Conservation (phyloP, 2,888 invertebrate species). For the Xestia ashworthii region DNA sequence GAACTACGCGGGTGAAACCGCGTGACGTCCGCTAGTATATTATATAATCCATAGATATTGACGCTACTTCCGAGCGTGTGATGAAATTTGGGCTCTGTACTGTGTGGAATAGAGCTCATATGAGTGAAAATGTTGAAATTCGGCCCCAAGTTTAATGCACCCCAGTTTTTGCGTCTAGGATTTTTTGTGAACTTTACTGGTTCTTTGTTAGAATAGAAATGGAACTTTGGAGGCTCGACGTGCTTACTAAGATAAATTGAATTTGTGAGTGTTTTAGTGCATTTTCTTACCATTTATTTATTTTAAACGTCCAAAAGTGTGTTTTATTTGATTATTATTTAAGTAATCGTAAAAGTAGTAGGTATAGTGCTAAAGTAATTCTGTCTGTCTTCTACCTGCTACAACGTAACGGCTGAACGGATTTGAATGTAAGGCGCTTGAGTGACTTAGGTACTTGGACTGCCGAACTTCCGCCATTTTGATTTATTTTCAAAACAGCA, state of each 20-base stretch:
- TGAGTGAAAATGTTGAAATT: background rate
- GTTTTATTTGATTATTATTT: background rate
- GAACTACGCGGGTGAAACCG: too few species aligned
- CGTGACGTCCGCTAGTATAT: too few species aligned
- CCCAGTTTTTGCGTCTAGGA: conserved; percentile 26
- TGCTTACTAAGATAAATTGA: background rate
- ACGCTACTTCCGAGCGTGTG: background rate
- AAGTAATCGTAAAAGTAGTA: background rate
- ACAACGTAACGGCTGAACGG: background rate
- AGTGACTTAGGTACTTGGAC: background rate
- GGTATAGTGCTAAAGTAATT: background rate
- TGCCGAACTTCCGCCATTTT: background rate
- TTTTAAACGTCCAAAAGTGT: background rate
- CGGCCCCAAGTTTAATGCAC: conserved; percentile 4
- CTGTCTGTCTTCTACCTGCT: background rate
- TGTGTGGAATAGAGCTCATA: conserved; percentile 14
- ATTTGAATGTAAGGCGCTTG: background rate
- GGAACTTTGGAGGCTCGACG: background rate
- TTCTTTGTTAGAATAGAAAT: conserved; percentile 29
- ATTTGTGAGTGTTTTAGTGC: background rate
- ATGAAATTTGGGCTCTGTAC: background rate
- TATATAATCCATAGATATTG: background rate
- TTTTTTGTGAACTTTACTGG: conserved; percentile 40
- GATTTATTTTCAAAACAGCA: too few species aligned
- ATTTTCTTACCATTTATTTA: background rate